These are phyloP conservation scores for Zapus hudsonius DNA, from an alignment of 2,113 vertebrate genomes.

Conservation along the genomic window DNA sequence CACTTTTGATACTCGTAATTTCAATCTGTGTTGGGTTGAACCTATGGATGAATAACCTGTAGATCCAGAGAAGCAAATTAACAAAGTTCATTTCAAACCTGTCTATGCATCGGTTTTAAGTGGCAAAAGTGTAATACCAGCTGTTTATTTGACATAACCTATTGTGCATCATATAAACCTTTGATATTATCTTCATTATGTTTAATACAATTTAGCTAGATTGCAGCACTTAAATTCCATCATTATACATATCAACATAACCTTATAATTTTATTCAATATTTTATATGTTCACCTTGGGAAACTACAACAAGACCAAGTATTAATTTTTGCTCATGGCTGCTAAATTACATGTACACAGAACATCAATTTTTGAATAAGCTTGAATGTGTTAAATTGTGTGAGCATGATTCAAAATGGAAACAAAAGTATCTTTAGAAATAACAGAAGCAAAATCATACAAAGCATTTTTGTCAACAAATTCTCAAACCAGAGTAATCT, in stretches of 20 bases:
- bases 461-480: background rate
- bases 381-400: background rate
- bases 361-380: background rate
- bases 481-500: slow-evolving; percentile 16
- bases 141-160: background rate
- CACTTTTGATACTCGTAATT: background rate
- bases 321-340: background rate
- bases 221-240: slow-evolving; percentile 3
- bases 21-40: background rate
- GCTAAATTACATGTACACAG: slow-evolving; percentile 8
- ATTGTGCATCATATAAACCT: background rate
- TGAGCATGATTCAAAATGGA: background rate
- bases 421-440: background rate
- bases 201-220: background rate
- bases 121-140: background rate
- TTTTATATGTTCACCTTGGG: background rate
- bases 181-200: background rate
- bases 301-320: background rate
- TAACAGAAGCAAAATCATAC: background rate
- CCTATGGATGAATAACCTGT: background rate
- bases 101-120: background rate
- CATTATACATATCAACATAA: background rate
- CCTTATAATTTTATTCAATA: slow-evolving; percentile 3
- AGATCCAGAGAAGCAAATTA: background rate
- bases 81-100: background rate